These are phyloP conservation scores for Sphenopsis melanotis DNA, from an alignment of 2,797 vertebrate genomes.

Conservation along the genomic window DNA sequence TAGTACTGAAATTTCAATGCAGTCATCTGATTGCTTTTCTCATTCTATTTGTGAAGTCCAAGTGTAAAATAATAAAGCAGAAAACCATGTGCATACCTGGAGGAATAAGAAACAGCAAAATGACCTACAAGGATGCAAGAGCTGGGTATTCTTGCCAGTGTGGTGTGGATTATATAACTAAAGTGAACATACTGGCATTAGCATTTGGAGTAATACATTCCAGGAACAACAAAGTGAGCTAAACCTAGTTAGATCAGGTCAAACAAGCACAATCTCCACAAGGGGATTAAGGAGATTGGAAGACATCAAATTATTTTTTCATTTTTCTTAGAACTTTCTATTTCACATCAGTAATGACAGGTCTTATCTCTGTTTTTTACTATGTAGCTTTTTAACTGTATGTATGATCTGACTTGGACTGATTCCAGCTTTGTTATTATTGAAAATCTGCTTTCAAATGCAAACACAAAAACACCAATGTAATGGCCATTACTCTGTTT, in stretches of 20 bases:
- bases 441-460: constrained; percentile 41
- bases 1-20: neutral
- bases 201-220: constrained; percentile 8
- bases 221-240: constrained; percentile 35
- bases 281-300: constrained; percentile 14
- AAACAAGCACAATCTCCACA: constrained; percentile 8
- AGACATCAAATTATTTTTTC: constrained; percentile 48
- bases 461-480: neutral
- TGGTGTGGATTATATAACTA: neutral
- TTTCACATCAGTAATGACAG: constrained; percentile 24
- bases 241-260: constrained; percentile 41
- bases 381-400: constrained; percentile 11
- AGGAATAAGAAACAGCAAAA: neutral
- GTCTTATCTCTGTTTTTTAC: constrained; percentile 43
- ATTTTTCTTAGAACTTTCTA: constrained; percentile 20
- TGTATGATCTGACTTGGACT: neutral
- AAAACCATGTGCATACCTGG: neutral
- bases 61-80: neutral
- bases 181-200: neutral
- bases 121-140: neutral
- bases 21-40: neutral
- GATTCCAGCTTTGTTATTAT: constrained; percentile 33
- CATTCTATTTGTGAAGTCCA: neutral
- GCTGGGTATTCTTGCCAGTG: neutral
- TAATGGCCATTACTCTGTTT: neutral